A percentile compares a stretch with the other conserved stretches of the same genome.
These are phyloP conservation scores for Xestia c-nigrum DNA, from an alignment of 2,888 invertebrate genomes.

Conservation along the genomic window DNA sequence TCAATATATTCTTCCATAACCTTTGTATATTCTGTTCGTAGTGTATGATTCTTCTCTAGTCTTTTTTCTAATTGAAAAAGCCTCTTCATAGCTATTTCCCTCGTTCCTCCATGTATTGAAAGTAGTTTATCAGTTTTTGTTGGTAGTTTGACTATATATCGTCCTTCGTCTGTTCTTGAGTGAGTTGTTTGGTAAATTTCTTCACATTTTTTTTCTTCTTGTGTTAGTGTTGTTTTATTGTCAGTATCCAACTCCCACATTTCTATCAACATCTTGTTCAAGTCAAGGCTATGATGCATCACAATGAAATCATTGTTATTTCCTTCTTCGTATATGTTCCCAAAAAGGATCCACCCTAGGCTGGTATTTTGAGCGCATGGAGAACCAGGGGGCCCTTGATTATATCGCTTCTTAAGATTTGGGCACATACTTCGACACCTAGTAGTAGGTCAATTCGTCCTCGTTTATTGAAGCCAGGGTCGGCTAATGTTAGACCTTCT, in stretches of 20 bases:
- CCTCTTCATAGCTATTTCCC: no score
- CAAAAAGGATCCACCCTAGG: constrained; percentile 34
- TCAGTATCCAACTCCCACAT: constrained; percentile 57
- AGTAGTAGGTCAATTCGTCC: constrained; percentile 59
- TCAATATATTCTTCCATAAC: no score
- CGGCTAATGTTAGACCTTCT: constrained; percentile 25
- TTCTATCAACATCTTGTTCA: constrained; percentile 46
- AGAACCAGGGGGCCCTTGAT: constrained; percentile 26
- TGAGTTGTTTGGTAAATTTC: no score
- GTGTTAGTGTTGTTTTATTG: background rate
- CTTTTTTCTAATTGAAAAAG: no score
- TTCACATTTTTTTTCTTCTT: no score
- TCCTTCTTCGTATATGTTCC: constrained; percentile 11
- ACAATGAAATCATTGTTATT: constrained; percentile 20
- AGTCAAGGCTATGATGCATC: constrained; percentile 21
- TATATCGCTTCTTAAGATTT: constrained; percentile 29
- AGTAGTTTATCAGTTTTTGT: no score
- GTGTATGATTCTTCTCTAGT: no score
- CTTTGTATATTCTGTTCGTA: no score
- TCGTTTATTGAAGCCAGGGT: constrained; percentile 54
- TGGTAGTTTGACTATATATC: no score
- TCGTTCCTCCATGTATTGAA: no score
- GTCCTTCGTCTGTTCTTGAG: no score
- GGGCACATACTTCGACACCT: constrained; percentile 41
- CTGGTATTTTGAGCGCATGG: constrained; percentile 44